A percentile compares a stretch with the other conserved stretches of the same genome.
Evolutionary conservation across 2,797 vertebrate species (phyloP).

Genomic region (Alcedo quadribrachys): DNA sequence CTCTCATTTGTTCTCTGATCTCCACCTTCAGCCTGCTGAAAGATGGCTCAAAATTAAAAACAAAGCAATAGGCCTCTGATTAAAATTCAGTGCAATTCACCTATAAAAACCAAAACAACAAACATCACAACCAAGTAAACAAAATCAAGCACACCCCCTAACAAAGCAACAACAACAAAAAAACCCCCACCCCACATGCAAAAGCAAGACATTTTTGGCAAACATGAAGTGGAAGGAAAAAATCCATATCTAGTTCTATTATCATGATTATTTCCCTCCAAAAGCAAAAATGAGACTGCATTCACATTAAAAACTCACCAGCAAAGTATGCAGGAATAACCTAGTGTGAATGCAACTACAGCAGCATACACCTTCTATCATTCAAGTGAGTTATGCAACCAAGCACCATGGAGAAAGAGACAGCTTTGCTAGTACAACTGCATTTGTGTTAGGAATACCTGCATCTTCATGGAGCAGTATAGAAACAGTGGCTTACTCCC

Average conservation of each 20-base stretch:
- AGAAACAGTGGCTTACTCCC: background rate
- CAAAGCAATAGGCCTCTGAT: background rate
- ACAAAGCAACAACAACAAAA: background rate
- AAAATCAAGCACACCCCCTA: background rate
- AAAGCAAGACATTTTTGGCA: background rate
- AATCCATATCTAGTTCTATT: background rate
- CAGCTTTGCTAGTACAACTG: background rate
- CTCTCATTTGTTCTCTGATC: background rate
- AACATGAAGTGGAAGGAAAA: background rate
- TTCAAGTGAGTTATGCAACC: background rate
- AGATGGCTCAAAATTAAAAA: background rate
- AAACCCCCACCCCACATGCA: accelerated
- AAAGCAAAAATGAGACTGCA: background rate
- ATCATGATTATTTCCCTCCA: background rate
- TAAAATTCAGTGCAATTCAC: background rate
- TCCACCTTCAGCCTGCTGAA: background rate
- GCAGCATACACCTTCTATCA: background rate
- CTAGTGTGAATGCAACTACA: accelerated
- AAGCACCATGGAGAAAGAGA: background rate
- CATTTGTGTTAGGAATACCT: background rate
- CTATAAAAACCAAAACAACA: background rate
- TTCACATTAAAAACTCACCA: background rate
- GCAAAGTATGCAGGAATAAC: background rate
- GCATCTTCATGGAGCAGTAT: background rate
- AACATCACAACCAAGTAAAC: background rate